Evolutionary conservation across 2,888 invertebrate genomes (phyloP).

Genomic region (Nomada goodeniana): DNA sequence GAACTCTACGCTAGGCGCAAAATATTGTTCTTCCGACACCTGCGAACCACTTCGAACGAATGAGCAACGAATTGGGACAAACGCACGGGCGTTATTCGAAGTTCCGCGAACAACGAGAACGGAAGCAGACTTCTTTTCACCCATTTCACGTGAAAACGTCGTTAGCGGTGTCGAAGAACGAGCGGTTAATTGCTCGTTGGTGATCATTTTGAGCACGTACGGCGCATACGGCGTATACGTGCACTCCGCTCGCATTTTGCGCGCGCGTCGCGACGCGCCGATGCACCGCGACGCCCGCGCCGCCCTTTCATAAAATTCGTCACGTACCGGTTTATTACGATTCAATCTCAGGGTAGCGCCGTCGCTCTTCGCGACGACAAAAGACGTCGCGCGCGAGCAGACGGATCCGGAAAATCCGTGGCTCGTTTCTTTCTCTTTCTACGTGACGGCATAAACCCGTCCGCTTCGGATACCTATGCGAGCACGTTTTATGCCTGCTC

Average conservation of each 20-base stretch:
- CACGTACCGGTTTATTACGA: constrained; percentile 68
- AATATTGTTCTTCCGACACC: no score
- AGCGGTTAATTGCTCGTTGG: constrained; percentile 40
- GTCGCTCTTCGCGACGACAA: constrained; percentile 45
- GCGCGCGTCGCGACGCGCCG: not conserved
- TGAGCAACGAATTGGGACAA: not conserved
- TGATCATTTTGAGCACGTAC: constrained; percentile 29
- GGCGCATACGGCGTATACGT: not conserved
- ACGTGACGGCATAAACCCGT: constrained; percentile 59
- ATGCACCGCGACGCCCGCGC: not conserved
- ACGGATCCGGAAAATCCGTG: constrained; percentile 53
- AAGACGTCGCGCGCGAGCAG: constrained; percentile 45
- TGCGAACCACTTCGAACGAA: no score
- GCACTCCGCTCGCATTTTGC: not conserved
- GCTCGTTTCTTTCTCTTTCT: constrained; percentile 53
- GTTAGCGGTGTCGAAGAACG: constrained; percentile 24
- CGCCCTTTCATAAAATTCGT: constrained; percentile 59
- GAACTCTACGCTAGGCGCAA: no score
- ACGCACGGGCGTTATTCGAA: no score
- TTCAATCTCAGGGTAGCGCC: constrained; percentile 58
- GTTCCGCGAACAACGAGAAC: not conserved
- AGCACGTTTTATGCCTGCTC: constrained; percentile 1
- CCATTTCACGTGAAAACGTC: not conserved
- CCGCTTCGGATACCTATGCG: not conserved
- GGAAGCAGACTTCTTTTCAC: not conserved